Evolutionary conservation across 1,140 invertebrate genomes (phyloP).

Genomic region (Nasonia vitripennis): DNA sequence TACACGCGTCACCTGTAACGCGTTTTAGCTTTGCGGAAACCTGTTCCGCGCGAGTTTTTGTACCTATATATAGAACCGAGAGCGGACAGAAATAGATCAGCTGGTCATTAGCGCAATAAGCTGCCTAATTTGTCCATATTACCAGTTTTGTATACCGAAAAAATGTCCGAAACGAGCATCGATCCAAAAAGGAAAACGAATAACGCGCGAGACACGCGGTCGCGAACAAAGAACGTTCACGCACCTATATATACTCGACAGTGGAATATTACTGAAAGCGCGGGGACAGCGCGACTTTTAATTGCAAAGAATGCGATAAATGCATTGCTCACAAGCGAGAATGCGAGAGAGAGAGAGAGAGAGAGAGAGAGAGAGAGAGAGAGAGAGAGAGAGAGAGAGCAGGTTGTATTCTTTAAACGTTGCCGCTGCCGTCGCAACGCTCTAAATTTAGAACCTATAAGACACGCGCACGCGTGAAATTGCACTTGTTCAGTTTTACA

Average conservation of each 20-base stretch:
- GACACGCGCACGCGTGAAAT: neutral
- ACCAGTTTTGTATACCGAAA: neutral
- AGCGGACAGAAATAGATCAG: too few relatives aligned
- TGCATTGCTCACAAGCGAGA: slow-evolving; percentile 18
- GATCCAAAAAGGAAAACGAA: neutral
- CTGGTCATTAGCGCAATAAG: too few relatives aligned
- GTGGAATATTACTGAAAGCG: slow-evolving; percentile 42
- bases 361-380: neutral
- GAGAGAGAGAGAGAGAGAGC: neutral
- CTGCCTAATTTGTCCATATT: too few relatives aligned
- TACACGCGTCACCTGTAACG: too few relatives aligned
- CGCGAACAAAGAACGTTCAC: slow-evolving; percentile 27
- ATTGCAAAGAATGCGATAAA: slow-evolving; percentile 46
- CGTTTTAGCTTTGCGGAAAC: too few relatives aligned
- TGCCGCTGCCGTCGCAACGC: neutral
- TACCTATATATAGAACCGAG: too few relatives aligned
- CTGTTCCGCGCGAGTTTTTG: too few relatives aligned
- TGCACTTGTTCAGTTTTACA: slow-evolving; percentile 1
- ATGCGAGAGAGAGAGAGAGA: neutral
- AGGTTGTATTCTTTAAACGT: slow-evolving; percentile 29
- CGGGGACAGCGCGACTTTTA: neutral
- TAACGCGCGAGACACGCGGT: neutral
- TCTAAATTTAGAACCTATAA: slow-evolving; percentile 42
- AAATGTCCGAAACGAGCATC: too few relatives aligned
- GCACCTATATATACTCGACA: slow-evolving; percentile 12